Percentiles rank a stretch among this genome's conserved stretches.
phyloP scores from a whole-genome alignment of 2,797 vertebrate genomes.

The Tragopan temminckii region DNA sequence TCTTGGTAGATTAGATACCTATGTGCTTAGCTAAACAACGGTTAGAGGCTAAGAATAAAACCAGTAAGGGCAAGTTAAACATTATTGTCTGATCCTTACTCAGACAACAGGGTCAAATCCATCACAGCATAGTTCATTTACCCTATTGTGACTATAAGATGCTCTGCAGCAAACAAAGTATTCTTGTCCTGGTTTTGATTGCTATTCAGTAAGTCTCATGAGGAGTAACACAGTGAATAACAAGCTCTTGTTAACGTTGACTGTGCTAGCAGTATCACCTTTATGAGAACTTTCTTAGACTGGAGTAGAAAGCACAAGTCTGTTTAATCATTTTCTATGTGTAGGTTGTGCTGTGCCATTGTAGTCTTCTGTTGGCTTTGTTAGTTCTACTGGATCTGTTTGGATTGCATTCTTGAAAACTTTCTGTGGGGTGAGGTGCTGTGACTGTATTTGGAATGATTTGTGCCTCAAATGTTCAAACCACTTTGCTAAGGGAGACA shows the following conservation, averaged over 20 bases:
- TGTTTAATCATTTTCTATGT: neutral
- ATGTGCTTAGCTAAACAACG: neutral
- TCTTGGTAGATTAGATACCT: neutral
- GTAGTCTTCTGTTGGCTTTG: neutral
- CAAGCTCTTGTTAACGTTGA: neutral
- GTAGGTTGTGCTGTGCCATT: neutral
- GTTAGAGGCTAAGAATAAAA: neutral
- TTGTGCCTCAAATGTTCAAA: neutral
- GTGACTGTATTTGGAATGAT: neutral
- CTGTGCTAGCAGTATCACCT: neutral
- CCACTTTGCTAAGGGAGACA: neutral
- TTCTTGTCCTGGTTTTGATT: neutral
- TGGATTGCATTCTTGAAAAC: neutral
- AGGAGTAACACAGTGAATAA: neutral
- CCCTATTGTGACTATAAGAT: neutral
- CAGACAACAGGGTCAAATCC: neutral
- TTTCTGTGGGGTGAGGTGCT: neutral
- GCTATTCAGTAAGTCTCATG: neutral
- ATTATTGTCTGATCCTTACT: neutral
- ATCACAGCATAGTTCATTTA: neutral
- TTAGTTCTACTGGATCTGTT: neutral
- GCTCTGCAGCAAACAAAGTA: slow-evolving; percentile 19
- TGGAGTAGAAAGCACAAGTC: neutral
- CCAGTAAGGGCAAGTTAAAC: neutral
- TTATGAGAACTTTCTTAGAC: neutral